Evolutionary conservation across 1,140 invertebrate genomes (phyloP), one percentile per base, ranked within the genome.

Genomic region (Zelostemma sp.): DNA sequence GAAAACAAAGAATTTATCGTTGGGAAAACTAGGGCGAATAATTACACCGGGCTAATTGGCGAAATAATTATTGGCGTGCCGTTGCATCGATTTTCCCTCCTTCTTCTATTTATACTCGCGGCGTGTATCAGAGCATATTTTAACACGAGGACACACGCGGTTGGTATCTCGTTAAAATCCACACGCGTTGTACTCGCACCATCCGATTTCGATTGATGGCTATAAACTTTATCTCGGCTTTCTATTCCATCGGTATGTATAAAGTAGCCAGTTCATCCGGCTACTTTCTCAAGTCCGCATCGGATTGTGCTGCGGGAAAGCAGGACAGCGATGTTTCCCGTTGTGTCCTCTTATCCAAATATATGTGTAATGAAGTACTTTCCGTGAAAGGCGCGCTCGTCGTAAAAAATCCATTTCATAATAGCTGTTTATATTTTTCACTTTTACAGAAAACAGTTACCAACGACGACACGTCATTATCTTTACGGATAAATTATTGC

Each of bases 241-340:
- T 72, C 69, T 72, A 72, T 72, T 72, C 69, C 64, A 72, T 72
- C 48, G 69, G 69, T 61, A 68, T 72, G 69, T 67, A 67, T 72
- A 67, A 72, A 72, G 69, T 72, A 72, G 69, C 69, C 69, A 59
- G 63, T 72, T 72, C 69, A 72, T 72, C 69, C 60, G 69, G 69
- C 69, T 72, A 72, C 69, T 72, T 67, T 72, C 69, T 72, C 69
- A 60, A 54, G 41, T 72, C 69, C 51, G 51, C 51, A 16, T 72
- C 53, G 69, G 64, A 67, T 72, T 72, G 59, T 72, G 59, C 38
- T 57, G n/a, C n/a, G 69, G 69, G 69, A 67, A 72, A 72, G 69
- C 69, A 67, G 69, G 69, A 63, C 63, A 72, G 43, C 63, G 69
- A 64, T 45, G 69, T 59, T 71, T 66, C 62, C 62, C 68, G 68